These are phyloP conservation scores for Eleginops maclovinus DNA, from an alignment of 2,113 vertebrate genomes.

Conservation along the genomic window DNA sequence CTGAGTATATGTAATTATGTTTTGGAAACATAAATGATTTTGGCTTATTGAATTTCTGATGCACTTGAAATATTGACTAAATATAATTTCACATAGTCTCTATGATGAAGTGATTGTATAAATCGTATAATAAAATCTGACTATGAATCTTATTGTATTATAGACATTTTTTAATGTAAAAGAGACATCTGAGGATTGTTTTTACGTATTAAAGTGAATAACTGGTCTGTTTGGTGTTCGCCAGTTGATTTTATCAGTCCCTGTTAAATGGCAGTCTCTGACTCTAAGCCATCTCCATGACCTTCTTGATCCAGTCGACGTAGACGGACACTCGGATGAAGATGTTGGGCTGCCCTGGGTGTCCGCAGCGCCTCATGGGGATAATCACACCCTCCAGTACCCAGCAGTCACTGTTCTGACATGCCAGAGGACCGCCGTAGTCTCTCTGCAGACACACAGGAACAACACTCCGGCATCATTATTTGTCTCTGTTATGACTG, in stretches of 20 bases:
- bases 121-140: slow-evolving; percentile 12
- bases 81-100: slow-evolving; percentile 8
- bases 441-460: slow-evolving; percentile 87
- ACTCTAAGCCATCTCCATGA: slow-evolving; percentile 88
- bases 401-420: slow-evolving; percentile 95
- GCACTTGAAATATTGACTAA: not conserved
- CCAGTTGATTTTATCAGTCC: slow-evolving; percentile 18
- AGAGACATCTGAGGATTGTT: slow-evolving; percentile 9
- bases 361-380: slow-evolving; percentile 92
- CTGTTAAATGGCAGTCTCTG: not conserved
- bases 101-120: not conserved
- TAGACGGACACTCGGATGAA: slow-evolving; percentile 93
- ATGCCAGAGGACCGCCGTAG: slow-evolving; percentile 94
- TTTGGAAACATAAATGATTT: slow-evolving; percentile 8
- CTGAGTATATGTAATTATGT: not conserved
- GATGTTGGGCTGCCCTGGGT: slow-evolving; percentile 89
- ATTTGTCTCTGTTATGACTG: slow-evolving; percentile 79
- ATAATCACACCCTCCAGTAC: slow-evolving; percentile 96
- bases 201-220: not conserved
- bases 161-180: slow-evolving; percentile 25
- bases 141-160: slow-evolving; percentile 6
- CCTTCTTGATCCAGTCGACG: slow-evolving; percentile 97
- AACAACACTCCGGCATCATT: slow-evolving; percentile 71
- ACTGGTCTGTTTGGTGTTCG: slow-evolving; percentile 5
- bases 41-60: not conserved